Evolutionary conservation across 2,888 invertebrate genomes (phyloP), one percentile per base, ranked within the genome.

Genomic region (Mythimna ferrago): DNA sequence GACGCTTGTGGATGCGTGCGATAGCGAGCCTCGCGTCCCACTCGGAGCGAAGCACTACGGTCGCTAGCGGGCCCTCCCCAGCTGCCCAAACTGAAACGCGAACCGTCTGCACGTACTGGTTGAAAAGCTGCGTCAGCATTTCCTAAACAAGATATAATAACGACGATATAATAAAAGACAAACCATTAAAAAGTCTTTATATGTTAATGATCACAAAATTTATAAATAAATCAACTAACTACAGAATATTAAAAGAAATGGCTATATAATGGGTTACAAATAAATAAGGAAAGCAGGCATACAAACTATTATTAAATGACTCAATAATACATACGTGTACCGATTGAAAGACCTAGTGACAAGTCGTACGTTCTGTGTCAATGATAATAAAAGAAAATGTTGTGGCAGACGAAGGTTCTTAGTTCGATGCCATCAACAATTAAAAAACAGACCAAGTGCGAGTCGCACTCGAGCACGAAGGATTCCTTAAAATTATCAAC

Each of bases 1-100:
- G 98, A 73, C 98, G 97, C 72, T 98, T 97, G 92, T 99, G 99
- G 64, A 99, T 96, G 88, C 98, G 98, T 0, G 98, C 98, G 81
- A 99, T 98, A 51, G 98, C 98, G 35, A 97, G 96, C 69, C 97
- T 97, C 0, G 97, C 97, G 87, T 98, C 98, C 89, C 97, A 97
- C 73, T 97, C 96, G 1, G 97, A 97, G 0, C 97, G 97, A 1
- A 99, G 97, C 88, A 97, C 97, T 0, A 99, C 97, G 35, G 97
- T 97, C 0, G 98, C 98, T 6, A 98, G 96, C 35, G 97, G 95
- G 0, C 96, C 96, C 48, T 96, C 96, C 48, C 92, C 91, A 0
- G 92, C 93, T 41, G 92, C 89, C 93, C 96, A 96, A 6, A 96
- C 94, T 0, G 93, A 90, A 58, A 94, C 94, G 2, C 94, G 92